Percentiles rank a stretch among this genome's conserved stretches.
Conservation (phyloP, 2,797 vertebrate species). For the Eutrigla gurnardus region DNA sequence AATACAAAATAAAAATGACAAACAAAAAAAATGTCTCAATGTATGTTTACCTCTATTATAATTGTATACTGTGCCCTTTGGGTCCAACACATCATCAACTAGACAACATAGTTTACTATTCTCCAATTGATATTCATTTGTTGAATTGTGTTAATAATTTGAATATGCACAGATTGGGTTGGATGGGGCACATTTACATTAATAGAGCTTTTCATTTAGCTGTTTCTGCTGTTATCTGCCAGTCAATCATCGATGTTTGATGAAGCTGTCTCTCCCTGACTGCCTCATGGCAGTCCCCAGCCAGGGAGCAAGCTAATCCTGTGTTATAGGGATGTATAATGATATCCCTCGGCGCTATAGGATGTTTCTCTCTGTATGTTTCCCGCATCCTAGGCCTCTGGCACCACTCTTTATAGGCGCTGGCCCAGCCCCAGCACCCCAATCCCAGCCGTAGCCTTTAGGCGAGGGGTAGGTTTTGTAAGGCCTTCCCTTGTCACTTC, state of each 20-base stretch:
- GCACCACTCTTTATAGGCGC: slow-evolving; percentile 76
- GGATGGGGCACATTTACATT: slow-evolving; percentile 16
- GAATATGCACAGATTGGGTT: not conserved
- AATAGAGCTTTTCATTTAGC: slow-evolving; percentile 11
- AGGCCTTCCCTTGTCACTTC: slow-evolving; percentile 86
- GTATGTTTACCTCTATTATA: not conserved
- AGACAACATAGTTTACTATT: not conserved
- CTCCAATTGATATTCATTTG: not conserved
- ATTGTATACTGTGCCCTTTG: not conserved
- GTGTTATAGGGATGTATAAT: slow-evolving; percentile 83
- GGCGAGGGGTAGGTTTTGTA: slow-evolving; percentile 83
- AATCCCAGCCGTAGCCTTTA: slow-evolving; percentile 82
- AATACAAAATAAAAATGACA: not conserved
- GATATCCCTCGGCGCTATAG: slow-evolving; percentile 84
- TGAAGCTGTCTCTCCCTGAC: slow-evolving; percentile 76
- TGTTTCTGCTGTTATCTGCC: slow-evolving; percentile 43
- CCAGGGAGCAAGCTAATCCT: slow-evolving; percentile 81
- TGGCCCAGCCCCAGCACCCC: slow-evolving; percentile 75
- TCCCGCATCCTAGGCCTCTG: slow-evolving; percentile 84
- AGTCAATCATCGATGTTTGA: slow-evolving; percentile 62
- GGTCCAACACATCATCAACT: not conserved
- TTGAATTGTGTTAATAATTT: slow-evolving; percentile 1
- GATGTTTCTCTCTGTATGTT: slow-evolving; percentile 85
- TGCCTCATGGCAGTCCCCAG: slow-evolving; percentile 67
- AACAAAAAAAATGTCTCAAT: not conserved